Conservation (phyloP, 2,797 vertebrate genomes). For the Notolepis coatsorum region DNA sequence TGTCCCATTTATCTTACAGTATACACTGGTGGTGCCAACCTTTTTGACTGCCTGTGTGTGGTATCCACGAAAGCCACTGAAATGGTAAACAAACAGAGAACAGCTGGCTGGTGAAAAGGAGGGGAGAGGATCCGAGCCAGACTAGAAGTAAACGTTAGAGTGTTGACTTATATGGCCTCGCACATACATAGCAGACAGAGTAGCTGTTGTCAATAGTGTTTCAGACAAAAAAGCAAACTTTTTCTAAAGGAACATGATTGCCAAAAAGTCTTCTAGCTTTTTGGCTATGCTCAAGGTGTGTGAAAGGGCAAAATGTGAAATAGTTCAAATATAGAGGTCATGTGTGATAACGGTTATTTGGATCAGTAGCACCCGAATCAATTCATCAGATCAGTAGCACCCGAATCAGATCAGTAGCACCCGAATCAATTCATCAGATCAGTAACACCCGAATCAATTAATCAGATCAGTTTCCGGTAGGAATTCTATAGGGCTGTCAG, state of each 20-base stretch:
- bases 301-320: slow-evolving; percentile 16
- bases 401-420: not conserved
- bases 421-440: not conserved
- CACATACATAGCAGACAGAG: slow-evolving; percentile 61
- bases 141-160: slow-evolving; percentile 64
- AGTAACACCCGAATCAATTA: too few relatives aligned
- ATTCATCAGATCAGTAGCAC: not conserved
- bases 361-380: not conserved
- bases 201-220: slow-evolving; percentile 49
- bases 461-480: too few relatives aligned
- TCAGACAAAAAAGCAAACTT: slow-evolving; percentile 35
- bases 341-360: not conserved
- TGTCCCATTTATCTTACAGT: slow-evolving; percentile 55
- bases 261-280: slow-evolving; percentile 21
- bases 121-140: slow-evolving; percentile 56
- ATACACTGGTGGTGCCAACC: slow-evolving; percentile 40
- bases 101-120: slow-evolving; percentile 62
- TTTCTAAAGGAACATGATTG: slow-evolving; percentile 32
- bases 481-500: too few relatives aligned
- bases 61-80: slow-evolving; percentile 58
- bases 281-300: slow-evolving; percentile 3
- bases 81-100: slow-evolving; percentile 68
- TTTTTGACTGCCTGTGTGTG: slow-evolving; percentile 39
- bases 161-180: slow-evolving; percentile 64
- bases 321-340: not conserved